These are phyloP conservation scores for Bicyclus anynana DNA, from an alignment of 1,140 invertebrate species.

Conservation along the genomic window DNA sequence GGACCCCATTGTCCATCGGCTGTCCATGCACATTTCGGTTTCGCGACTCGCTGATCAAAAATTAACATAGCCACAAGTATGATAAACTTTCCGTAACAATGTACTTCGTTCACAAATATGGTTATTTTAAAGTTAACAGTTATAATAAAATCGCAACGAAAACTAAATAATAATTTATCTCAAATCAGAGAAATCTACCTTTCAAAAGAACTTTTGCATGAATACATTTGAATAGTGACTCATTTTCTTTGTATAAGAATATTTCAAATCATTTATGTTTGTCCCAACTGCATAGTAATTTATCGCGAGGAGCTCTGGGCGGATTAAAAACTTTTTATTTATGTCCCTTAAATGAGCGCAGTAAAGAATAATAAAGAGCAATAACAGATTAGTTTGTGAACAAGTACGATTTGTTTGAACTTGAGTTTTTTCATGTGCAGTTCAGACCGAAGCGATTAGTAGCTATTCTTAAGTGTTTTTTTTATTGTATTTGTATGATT, in stretches of 20 bases:
- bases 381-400: constrained; percentile 28
- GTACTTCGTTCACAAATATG: too few species aligned
- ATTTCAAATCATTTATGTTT: neutral
- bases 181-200: neutral
- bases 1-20: too few species aligned
- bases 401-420: constrained; percentile 19
- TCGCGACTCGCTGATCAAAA: too few species aligned
- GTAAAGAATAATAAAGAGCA: constrained; percentile 23
- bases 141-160: neutral
- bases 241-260: neutral
- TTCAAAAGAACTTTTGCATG: neutral
- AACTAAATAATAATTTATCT: neutral
- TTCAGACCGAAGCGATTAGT: neutral
- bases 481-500: neutral
- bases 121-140: too few species aligned
- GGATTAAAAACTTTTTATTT: constrained; percentile 28
- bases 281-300: constrained; percentile 7
- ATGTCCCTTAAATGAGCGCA: constrained; percentile 24
- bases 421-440: constrained; percentile 6
- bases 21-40: too few species aligned
- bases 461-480: neutral
- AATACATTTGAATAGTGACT: constrained; percentile 2
- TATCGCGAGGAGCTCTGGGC: constrained; percentile 11
- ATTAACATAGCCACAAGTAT: too few species aligned
- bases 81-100: too few species aligned